Base-by-base conservation (phyloP, 2,888 invertebrate genomes). In the Dolomedes plantarius region DNA sequence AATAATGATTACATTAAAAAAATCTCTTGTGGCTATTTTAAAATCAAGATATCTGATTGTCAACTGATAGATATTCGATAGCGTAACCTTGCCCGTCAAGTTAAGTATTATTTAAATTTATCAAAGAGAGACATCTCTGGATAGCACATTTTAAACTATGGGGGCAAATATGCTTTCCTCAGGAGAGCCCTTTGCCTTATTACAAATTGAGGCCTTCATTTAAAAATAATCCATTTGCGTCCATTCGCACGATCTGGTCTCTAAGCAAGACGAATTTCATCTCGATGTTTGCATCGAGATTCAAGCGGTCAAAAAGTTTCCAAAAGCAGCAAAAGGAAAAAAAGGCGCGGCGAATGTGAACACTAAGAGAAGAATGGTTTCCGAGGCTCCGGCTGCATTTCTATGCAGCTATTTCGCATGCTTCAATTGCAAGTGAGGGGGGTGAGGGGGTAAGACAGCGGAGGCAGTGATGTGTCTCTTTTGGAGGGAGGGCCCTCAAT, bases 391-490 rank as follows among this genome's bases (percentile, higher is more conserved):
- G 11, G 56, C 56, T 72, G 79, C 86, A 86, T 86, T 80, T 86
- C 86, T 80, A 86, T 86, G 86, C 86, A 86, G 64, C 80, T 80
- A 86, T 86, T 86, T 86, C 75, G 86, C 86, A 86, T 86, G 86
- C 86, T 80, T 86, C 86, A 80, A 86, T 86, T 86, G 86, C 80
- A n/a, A n/a, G n/a, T n/a, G n/a, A n/a, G n/a, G n/a, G n/a, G n/a
- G n/a, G 50, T 68, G 80, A 23, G 23, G 23, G 56, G 56, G 56
- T n/a, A 2, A 2, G 56, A 36, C 36, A 36, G 56, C 1, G 23
- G 56, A 86, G 32, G 80, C 80, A 80, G 73, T 72, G 69, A 86
- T 75, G 79, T 79, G 79, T 50, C 85, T 73, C 23, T 62, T 28
- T 64, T 46, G 62, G 76, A 36, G 71, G 46, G 74, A 75, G 86